phyloP scores from a whole-genome alignment of 2,888 invertebrate genomes.

The Terebella lapidaria region DNA sequence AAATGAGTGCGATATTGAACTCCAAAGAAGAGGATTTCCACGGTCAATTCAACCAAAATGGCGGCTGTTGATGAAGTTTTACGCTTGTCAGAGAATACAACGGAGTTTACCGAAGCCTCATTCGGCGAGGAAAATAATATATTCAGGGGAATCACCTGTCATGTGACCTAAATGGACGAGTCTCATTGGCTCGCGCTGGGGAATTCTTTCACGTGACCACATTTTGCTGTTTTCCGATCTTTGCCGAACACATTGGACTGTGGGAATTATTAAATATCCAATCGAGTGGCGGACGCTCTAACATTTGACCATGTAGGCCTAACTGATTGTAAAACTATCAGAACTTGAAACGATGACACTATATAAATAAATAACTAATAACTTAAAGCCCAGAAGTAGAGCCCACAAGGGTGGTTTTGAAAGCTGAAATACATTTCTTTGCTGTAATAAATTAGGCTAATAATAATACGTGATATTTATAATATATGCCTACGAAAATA shows the following conservation, averaged over 20 bases:
- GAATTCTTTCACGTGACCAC: constrained; percentile 13
- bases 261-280: constrained; percentile 22
- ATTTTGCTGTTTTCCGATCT: constrained; percentile 21
- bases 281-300: constrained; percentile 5
- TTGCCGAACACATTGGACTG: constrained; percentile 20
- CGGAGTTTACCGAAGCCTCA: constrained; percentile 47
- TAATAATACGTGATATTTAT: no score
- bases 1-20: constrained; percentile 17
- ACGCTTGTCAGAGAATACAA: constrained; percentile 82
- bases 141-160: constrained; percentile 34
- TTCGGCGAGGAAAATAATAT: constrained; percentile 38
- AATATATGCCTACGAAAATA: no score
- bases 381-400: no score
- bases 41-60: constrained; percentile 82
- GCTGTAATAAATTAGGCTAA: no score
- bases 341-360: no score
- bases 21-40: constrained; percentile 66
- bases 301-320: no score
- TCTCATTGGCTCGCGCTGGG: constrained; percentile 16
- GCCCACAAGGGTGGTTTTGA: no score
- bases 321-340: no score
- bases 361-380: no score
- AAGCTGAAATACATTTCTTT: no score
- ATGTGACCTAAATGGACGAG: constrained; percentile 28
- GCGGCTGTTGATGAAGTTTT: constrained; percentile 93